Conservation (phyloP, 2,113 vertebrate species). For the Sebastes schlegelii region DNA sequence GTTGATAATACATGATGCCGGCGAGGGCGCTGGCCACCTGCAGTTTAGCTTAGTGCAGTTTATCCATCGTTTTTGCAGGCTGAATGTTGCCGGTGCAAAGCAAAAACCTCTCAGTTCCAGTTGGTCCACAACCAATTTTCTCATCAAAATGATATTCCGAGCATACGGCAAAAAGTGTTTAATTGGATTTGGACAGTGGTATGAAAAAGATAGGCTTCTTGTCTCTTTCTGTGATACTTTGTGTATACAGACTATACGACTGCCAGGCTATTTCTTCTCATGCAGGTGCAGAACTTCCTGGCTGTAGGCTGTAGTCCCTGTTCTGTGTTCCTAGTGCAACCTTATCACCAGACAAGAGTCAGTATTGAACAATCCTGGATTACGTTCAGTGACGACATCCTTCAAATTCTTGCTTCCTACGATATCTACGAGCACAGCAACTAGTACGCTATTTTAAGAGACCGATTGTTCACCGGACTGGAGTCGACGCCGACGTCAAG, state of each 20-base stretch:
- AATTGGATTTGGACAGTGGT: not conserved
- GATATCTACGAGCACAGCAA: not conserved
- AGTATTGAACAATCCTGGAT: not conserved
- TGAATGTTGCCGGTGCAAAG: not conserved
- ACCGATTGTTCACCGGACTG: not conserved
- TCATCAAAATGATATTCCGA: not conserved
- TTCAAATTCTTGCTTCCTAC: not conserved
- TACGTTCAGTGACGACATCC: not conserved
- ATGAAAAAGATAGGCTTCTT: not conserved
- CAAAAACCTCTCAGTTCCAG: no score
- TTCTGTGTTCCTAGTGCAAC: not conserved
- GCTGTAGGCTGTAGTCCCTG: not conserved
- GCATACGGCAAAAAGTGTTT: not conserved
- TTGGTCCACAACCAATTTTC: not conserved
- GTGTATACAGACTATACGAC: not conserved
- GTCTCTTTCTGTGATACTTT: not conserved
- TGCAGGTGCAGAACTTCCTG: not conserved
- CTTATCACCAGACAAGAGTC: not conserved
- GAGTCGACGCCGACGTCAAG: not conserved
- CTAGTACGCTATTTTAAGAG: not conserved
- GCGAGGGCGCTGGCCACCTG: no score
- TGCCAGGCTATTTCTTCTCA: not conserved
- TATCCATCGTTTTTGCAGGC: no score
- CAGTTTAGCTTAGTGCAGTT: no score
- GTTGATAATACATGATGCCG: not conserved